Conservation (phyloP, 2,797 vertebrate species). For the Anguilla megastoma region DNA sequence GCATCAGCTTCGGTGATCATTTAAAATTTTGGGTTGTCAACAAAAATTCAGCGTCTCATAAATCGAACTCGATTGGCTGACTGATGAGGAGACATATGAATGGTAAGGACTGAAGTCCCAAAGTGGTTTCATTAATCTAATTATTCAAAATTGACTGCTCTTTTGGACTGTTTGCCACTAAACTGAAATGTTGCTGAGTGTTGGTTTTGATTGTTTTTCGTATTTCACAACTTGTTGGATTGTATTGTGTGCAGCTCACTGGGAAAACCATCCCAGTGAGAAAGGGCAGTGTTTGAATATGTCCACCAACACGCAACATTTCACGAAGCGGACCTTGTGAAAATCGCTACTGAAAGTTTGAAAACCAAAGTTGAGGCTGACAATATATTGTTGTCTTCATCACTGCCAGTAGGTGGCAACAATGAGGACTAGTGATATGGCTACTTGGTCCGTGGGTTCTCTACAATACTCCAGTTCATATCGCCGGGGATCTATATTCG, state of each 20-base stretch:
- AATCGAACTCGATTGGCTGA: conserved; percentile 13
- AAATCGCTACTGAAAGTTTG: not conserved
- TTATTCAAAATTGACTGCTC: conserved; percentile 11
- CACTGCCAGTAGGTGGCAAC: conserved; percentile 1
- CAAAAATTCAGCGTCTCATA: not conserved
- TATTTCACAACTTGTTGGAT: not conserved
- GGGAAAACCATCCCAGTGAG: too few species aligned
- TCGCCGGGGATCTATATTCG: not conserved
- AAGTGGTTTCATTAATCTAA: not conserved
- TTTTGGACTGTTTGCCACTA: conserved; percentile 1
- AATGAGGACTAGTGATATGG: not conserved
- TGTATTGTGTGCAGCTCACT: not conserved
- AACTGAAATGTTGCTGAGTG: not conserved
- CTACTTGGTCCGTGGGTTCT: not conserved
- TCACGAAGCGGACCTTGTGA: not conserved
- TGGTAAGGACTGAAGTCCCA: not conserved
- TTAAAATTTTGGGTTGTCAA: conserved; percentile 12
- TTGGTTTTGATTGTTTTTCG: not conserved
- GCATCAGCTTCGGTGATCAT: not conserved
- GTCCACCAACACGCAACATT: not conserved
- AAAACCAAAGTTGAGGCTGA: not conserved
- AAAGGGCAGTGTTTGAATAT: not conserved
- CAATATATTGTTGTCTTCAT: not conserved
- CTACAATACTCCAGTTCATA: not conserved
- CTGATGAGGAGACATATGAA: not conserved